Conservation (phyloP, 2,888 invertebrate genomes). For the Tenthredo mesomela region DNA sequence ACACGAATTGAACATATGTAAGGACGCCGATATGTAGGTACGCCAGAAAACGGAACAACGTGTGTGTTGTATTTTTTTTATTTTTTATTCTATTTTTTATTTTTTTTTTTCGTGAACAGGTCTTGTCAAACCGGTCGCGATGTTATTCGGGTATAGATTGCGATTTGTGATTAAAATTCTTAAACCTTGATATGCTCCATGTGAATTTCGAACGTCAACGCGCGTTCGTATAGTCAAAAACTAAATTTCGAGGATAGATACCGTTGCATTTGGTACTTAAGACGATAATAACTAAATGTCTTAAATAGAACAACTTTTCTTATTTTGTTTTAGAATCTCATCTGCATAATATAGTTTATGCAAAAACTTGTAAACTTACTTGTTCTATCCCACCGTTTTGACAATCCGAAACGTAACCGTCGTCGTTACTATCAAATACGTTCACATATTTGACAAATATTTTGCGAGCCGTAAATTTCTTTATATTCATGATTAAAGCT, state of each 20-base stretch:
- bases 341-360: conserved; percentile 1
- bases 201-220: conserved; percentile 1
- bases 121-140: conserved; percentile 40
- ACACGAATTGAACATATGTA: background rate
- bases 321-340: background rate
- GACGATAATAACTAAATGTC: background rate
- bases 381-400: conserved; percentile 54
- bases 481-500: background rate
- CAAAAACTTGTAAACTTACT: background rate
- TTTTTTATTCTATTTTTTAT: too few species aligned
- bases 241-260: background rate
- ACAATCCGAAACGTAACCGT: conserved; percentile 65
- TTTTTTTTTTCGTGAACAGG: conserved; percentile 36
- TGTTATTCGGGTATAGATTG: background rate
- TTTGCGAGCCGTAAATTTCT: background rate
- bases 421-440: conserved; percentile 63
- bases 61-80: background rate
- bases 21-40: background rate
- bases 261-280: background rate
- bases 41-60: conserved; percentile 29
- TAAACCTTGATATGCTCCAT: conserved; percentile 16
- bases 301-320: background rate
- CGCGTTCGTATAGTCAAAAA: background rate
- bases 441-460: conserved; percentile 66
- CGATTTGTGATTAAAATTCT: conserved; percentile 40